Conservation (phyloP, 2,797 vertebrate genomes). For the Dipus sagitta region DNA sequence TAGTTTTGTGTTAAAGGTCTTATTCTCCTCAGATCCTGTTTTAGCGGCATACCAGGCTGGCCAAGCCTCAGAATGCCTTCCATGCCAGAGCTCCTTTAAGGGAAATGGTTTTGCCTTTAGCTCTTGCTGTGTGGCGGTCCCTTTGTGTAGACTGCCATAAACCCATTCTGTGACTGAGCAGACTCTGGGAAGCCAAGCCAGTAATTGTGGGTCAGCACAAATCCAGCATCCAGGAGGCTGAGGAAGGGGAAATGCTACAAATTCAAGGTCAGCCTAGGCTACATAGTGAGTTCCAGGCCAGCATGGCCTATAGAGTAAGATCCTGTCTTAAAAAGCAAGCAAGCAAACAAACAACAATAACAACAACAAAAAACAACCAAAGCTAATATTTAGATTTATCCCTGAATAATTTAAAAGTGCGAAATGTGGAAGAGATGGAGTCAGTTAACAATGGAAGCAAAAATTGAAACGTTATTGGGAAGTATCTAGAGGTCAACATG, state of each 20-base stretch:
- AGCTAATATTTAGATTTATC: neutral
- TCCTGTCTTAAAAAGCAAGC: neutral
- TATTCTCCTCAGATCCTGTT: neutral
- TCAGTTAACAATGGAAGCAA: neutral
- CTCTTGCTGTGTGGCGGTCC: neutral
- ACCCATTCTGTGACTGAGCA: neutral
- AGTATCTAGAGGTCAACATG: neutral
- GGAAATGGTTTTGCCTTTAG: neutral
- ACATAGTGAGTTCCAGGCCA: neutral
- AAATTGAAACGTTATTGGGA: neutral
- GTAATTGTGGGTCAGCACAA: neutral
- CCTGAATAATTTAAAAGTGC: neutral
- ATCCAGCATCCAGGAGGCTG: neutral
- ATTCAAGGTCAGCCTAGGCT: neutral
- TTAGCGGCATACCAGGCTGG: neutral
- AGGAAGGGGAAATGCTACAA: neutral
- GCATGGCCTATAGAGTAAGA: neutral
- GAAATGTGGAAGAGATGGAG: neutral
- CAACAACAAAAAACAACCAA: neutral
- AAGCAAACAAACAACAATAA: neutral
- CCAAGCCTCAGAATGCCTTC: neutral
- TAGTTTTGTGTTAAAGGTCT: conserved; percentile 38
- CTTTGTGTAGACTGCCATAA: conserved; percentile 34
- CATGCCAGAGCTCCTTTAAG: neutral
- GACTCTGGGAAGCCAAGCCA: conserved; percentile 1